These are phyloP conservation scores for Cynocephalus volans DNA, from an alignment of 2,113 vertebrate species.

Conservation along the genomic window DNA sequence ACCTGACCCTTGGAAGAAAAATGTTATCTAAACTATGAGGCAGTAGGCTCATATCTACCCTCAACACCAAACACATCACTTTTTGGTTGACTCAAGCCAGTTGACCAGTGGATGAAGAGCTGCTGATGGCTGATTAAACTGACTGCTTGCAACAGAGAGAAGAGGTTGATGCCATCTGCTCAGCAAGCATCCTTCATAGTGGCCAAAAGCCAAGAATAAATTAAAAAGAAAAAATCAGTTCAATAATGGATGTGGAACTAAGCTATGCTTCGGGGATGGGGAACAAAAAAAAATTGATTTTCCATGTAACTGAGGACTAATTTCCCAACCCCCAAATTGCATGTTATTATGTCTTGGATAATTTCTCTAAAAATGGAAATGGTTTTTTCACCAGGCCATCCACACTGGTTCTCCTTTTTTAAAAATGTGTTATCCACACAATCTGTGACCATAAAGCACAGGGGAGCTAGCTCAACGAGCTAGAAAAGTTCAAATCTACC, in stretches of 20 bases:
- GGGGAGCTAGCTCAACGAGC: neutral
- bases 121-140: neutral
- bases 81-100: slow-evolving; percentile 30
- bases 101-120: neutral
- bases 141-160: neutral
- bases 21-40: slow-evolving; percentile 37
- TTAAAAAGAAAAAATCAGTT: slow-evolving; percentile 64
- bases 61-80: slow-evolving; percentile 54
- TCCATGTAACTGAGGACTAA: slow-evolving; percentile 35
- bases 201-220: slow-evolving; percentile 67
- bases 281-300: slow-evolving; percentile 29
- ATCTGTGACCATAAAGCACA: neutral
- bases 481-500: slow-evolving; percentile 37
- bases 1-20: slow-evolving; percentile 58
- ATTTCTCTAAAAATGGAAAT: slow-evolving; percentile 51
- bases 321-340: neutral
- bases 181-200: slow-evolving; percentile 19
- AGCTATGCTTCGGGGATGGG: neutral
- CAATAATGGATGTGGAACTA: slow-evolving; percentile 59
- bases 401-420: neutral
- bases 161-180: slow-evolving; percentile 47
- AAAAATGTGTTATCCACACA: neutral
- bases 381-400: slow-evolving; percentile 26
- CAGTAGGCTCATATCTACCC: neutral
- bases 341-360: slow-evolving; percentile 25